Evolutionary conservation across 2,888 invertebrate species (phyloP).

Genomic region (Apoda limacodes): DNA sequence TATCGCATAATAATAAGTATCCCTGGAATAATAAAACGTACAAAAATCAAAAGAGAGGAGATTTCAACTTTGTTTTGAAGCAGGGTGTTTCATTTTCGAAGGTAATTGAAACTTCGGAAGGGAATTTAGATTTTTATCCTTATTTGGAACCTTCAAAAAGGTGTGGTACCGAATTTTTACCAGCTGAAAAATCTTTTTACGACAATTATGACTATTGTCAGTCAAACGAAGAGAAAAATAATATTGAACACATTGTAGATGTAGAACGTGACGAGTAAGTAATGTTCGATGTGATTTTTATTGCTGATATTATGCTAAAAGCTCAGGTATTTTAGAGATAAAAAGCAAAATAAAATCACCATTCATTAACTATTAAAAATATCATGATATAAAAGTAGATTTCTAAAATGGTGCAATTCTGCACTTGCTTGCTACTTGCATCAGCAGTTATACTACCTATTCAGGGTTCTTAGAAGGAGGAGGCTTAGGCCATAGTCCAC

Average conservation of each 20-base stretch:
- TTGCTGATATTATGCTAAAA: too few species aligned
- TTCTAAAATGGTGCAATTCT: too few species aligned
- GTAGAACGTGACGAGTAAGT: conserved; percentile 33
- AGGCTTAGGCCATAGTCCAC: too few species aligned
- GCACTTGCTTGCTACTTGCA: too few species aligned
- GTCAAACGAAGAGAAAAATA: conserved; percentile 33
- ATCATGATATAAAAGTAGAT: too few species aligned
- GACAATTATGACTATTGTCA: conserved; percentile 47
- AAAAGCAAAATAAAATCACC: too few species aligned
- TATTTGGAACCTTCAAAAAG: conserved; percentile 40
- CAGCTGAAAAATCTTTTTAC: conserved; percentile 47
- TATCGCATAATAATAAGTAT: conserved; percentile 51
- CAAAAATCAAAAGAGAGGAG: conserved; percentile 34
- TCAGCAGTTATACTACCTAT: too few species aligned
- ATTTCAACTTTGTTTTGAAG: conserved; percentile 45
- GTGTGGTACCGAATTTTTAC: conserved; percentile 36
- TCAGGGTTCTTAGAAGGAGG: too few species aligned
- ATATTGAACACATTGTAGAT: conserved; percentile 25
- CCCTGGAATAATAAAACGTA: conserved; percentile 52
- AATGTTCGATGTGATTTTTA: too few species aligned
- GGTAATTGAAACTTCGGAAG: conserved; percentile 30
- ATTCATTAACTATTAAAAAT: too few species aligned
- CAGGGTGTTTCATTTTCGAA: conserved; percentile 39
- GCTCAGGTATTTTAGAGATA: too few species aligned
- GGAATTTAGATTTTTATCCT: conserved; percentile 32